Conservation (phyloP, 2,113 vertebrate genomes). For the Burhinus oedicnemus region DNA sequence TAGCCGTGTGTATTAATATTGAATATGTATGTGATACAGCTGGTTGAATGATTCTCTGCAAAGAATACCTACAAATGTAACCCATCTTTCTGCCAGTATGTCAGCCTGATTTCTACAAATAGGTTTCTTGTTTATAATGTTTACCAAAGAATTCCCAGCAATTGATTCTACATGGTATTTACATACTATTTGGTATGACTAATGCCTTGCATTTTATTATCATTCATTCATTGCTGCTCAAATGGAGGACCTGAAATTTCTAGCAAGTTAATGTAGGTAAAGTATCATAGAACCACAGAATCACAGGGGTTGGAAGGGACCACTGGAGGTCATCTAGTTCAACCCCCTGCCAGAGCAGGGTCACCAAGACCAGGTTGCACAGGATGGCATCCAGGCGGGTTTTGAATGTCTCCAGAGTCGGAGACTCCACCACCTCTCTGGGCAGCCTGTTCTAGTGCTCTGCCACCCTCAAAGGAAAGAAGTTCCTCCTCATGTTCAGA, state of each 20-base stretch:
- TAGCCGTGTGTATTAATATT: neutral
- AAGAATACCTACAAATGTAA: neutral
- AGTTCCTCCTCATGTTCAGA: no score
- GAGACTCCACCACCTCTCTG: no score
- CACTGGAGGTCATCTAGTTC: no score
- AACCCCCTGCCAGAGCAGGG: no score
- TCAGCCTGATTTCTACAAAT: neutral
- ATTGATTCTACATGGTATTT: slow-evolving; percentile 11
- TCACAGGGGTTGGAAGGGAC: no score
- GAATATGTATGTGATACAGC: neutral
- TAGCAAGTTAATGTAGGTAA: neutral
- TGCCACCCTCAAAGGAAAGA: no score
- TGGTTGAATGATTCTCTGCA: neutral
- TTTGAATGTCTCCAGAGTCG: no score
- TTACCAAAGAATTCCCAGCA: neutral
- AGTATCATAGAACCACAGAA: neutral
- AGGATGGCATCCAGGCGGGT: no score
- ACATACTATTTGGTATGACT: neutral
- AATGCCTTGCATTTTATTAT: neutral
- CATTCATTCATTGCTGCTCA: neutral
- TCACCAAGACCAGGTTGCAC: no score
- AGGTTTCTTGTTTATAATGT: neutral
- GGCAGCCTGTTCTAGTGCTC: no score
- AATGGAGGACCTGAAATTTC: neutral
- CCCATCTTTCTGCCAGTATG: neutral